Evolutionary conservation across 2,113 vertebrate species (phyloP), one percentile per base, ranked within the genome.

Genomic region (Dipodomys merriami): DNA sequence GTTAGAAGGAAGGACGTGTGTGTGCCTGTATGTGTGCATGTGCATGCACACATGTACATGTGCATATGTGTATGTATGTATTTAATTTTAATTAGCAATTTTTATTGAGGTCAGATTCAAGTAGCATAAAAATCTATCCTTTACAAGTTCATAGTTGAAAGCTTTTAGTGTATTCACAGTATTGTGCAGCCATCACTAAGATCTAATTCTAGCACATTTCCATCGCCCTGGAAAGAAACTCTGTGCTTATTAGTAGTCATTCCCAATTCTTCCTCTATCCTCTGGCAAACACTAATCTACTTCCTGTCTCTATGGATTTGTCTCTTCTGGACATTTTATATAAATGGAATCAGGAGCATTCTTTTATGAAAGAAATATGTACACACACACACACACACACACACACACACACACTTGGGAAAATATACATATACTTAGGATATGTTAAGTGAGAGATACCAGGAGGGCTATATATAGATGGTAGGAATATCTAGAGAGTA

Each of bases 161-260:
- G 46, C 9, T 44, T 77, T 91, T 29, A 57, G 23, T 91, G 6
- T 91, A 71, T 86, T 93, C 57, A 76, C 27, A 65, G 18, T 73
- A 18, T 95, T 93, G 29, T 73, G 5, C 22, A 78, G 23, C 49
- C 2, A 10, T 64, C 69, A 30, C 27, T 81, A 4, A 53, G 74
- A 57, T 62, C n/a, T 93, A 77, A 93, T 95, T 91, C 78, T 67
- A 23, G 90, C 92, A 84, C n/a, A 77, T 93, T 95, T 90, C 46
- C 25, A 62, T 76, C 25, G 72, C n/a, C 78, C 64, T 72, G 23
- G 69, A 67, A 79, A 79, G 81, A 91, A 91, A n/a, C 49, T 27
- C 44, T n/a, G 60, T 53, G 30, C 78, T 73, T 90, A 27, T 69
- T 92, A 80, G 82, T 88, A 76, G 60, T 90, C 84, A n/a, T 33